phyloP scores from a whole-genome alignment of 2,888 invertebrate genomes.

The Zygogramma bicolorata region DNA sequence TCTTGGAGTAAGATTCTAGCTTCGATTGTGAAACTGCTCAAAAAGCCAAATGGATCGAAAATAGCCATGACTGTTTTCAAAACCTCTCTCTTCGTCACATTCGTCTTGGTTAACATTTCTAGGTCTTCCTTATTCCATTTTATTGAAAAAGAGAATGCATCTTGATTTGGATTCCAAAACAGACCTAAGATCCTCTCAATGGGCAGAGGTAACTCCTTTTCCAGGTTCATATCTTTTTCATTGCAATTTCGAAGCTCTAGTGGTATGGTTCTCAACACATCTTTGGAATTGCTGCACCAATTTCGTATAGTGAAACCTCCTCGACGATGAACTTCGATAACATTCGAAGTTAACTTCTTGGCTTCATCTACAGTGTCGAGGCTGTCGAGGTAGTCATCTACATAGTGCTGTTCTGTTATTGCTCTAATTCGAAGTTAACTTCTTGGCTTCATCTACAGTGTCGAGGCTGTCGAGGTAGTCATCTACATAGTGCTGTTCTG shows the following conservation, averaged over 20 bases:
- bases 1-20: neutral
- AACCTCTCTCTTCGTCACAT: neutral
- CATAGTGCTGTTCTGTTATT: slow-evolving; percentile 36
- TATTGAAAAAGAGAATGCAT: neutral
- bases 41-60: neutral
- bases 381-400: no score
- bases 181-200: neutral
- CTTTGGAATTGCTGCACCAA: neutral
- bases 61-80: neutral
- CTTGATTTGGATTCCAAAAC: neutral
- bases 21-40: neutral
- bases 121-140: neutral
- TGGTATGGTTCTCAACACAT: neutral
- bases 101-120: neutral
- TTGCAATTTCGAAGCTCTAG: neutral
- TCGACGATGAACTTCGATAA: slow-evolving; percentile 3
- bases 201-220: neutral
- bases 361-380: slow-evolving; percentile 41
- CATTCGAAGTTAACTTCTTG: slow-evolving; percentile 18
- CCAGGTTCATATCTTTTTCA: neutral
- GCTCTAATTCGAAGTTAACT: no score
- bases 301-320: neutral
- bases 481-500: slow-evolving; percentile 46
- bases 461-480: slow-evolving; percentile 44
- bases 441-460: no score